These are phyloP conservation scores for Sinocyclocheilus rhinocerous DNA, from an alignment of 2,113 vertebrate genomes.

Conservation along the genomic window DNA sequence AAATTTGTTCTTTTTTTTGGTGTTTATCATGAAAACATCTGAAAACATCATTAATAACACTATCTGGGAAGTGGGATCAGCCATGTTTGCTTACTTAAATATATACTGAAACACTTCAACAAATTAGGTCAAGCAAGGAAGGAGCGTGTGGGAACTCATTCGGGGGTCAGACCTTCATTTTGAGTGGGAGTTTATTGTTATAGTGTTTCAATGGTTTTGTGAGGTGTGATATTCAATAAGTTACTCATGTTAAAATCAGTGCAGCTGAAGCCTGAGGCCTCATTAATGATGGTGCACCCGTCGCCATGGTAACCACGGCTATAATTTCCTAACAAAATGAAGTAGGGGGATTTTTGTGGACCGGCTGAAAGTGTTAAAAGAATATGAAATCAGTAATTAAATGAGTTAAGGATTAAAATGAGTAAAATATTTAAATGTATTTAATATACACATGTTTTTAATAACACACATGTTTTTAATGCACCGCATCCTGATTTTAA, in stretches of 20 bases:
- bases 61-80: conserved; percentile 3
- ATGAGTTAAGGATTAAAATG: background rate
- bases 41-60: conserved; percentile 11
- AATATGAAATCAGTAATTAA: conserved; percentile 50
- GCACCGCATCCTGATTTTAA: too few relatives aligned
- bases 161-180: conserved; percentile 23
- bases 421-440: background rate
- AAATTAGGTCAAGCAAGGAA: conserved; percentile 20
- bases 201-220: conserved; percentile 48
- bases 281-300: conserved; percentile 43
- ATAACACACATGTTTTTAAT: too few relatives aligned
- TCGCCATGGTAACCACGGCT: conserved; percentile 65
- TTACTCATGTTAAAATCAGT: conserved; percentile 50
- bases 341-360: conserved; percentile 55
- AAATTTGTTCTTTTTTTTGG: background rate
- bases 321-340: conserved; percentile 69
- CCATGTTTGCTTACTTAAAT: background rate
- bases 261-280: conserved; percentile 3
- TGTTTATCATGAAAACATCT: conserved; percentile 5
- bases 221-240: conserved; percentile 60
- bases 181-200: conserved; percentile 51
- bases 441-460: too few relatives aligned
- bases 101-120: background rate
- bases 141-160: conserved; percentile 40
- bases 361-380: conserved; percentile 57